Evolutionary conservation across 1,140 invertebrate species (phyloP).

Genomic region (Zophobas morio): DNA sequence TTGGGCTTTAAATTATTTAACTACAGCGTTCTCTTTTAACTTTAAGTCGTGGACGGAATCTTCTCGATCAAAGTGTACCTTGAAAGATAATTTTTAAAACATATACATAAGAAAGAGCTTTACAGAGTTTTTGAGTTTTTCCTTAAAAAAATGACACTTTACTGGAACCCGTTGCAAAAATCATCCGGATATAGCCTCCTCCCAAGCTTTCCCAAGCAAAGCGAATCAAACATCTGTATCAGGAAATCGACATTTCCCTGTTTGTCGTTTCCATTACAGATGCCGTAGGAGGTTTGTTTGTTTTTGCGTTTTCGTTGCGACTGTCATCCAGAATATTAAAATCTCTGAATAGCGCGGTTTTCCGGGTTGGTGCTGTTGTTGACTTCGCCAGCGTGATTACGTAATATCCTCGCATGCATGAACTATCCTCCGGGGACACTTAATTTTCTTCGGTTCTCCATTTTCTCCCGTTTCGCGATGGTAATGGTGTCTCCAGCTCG

Average conservation of each 20-base stretch:
- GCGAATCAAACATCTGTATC: too few species aligned
- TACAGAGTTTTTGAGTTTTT: too few species aligned
- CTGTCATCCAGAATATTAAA: constrained; percentile 41
- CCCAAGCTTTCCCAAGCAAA: too few species aligned
- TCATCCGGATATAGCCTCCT: constrained; percentile 1
- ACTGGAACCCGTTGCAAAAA: neutral
- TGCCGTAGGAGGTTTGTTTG: constrained; percentile 34
- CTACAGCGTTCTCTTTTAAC: too few species aligned
- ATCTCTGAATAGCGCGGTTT: constrained; percentile 28
- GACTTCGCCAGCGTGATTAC: constrained; percentile 56
- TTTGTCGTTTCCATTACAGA: constrained; percentile 29
- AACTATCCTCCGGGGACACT: constrained; percentile 53
- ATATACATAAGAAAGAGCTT: too few species aligned
- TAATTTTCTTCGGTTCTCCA: constrained; percentile 60
- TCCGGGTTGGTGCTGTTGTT: constrained; percentile 48
- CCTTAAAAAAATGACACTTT: too few species aligned
- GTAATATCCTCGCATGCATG: constrained; percentile 54
- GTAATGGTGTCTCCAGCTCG: constrained; percentile 8
- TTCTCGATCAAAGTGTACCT: too few species aligned
- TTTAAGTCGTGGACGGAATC: too few species aligned
- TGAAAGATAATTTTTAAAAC: too few species aligned
- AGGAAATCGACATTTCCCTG: constrained; percentile 11
- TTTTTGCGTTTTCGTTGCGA: constrained; percentile 35
- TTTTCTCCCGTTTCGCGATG: constrained; percentile 55
- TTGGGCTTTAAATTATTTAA: too few species aligned